Percentiles rank a stretch among this genome's conserved stretches.
These are phyloP conservation scores for Thripadectes ignobilis DNA, from an alignment of 2,797 vertebrate genomes.

Conservation along the genomic window DNA sequence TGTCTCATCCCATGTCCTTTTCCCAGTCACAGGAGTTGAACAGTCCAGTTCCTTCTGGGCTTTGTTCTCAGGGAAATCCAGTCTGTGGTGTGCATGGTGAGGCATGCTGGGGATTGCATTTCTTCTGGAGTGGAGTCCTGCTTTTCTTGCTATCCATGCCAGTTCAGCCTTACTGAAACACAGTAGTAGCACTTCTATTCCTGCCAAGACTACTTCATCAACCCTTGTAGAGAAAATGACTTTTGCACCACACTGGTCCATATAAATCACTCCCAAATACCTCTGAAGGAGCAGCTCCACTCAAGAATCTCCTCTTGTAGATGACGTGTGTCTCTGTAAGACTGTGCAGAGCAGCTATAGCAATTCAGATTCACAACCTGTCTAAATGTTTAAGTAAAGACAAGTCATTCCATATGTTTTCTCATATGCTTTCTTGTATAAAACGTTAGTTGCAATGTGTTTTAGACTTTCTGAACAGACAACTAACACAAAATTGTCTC, in stretches of 20 bases:
- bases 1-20: rapidly evolving
- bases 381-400: not conserved
- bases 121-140: rapidly evolving
- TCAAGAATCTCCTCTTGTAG: not conserved
- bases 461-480: not conserved
- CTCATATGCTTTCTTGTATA: not conserved
- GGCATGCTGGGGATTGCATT: rapidly evolving
- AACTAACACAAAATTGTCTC: not conserved
- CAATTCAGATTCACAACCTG: not conserved
- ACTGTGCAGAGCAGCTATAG: not conserved
- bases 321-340: not conserved
- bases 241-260: not conserved
- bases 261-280: not conserved
- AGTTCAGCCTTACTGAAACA: not conserved
- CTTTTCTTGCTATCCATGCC: not conserved
- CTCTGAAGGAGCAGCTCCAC: not conserved
- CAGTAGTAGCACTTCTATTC: not conserved
- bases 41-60: not conserved
- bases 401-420: not conserved
- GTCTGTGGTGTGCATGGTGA: not conserved
- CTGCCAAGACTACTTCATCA: not conserved
- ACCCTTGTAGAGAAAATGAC: not conserved
- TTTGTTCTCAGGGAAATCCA: not conserved
- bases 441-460: not conserved
- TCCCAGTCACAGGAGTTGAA: not conserved